Conservation (phyloP, 2,888 invertebrate genomes). For the Drosophila neonasuta region DNA sequence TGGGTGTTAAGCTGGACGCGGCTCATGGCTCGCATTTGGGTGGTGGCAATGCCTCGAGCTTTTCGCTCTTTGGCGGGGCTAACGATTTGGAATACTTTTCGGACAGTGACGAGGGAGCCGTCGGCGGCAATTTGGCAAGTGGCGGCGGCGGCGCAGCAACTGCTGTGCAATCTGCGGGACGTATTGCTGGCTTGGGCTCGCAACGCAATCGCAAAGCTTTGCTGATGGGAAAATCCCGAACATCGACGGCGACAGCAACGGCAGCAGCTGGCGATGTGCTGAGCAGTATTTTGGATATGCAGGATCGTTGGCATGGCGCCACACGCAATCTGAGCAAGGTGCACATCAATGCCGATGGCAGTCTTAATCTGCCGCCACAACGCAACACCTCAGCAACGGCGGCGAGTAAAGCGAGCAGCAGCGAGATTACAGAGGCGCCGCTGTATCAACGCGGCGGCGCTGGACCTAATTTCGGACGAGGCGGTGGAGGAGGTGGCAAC, state of each 20-base stretch:
- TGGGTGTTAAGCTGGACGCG: conserved; percentile 73
- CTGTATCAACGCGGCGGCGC: conserved; percentile 85
- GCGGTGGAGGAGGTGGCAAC: conserved; percentile 79
- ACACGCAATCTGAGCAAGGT: conserved; percentile 84
- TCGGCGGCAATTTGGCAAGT: conserved; percentile 3
- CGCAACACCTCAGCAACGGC: conserved; percentile 2
- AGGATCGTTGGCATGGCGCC: conserved; percentile 87
- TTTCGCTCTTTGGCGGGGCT: conserved; percentile 87
- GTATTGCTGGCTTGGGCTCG: conserved; percentile 72
- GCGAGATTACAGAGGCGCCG: conserved; percentile 83
- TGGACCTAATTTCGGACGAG: conserved; percentile 77
- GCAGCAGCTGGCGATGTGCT: conserved; percentile 84
- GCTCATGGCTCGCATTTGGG: conserved; percentile 54
- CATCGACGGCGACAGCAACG: conserved; percentile 12
- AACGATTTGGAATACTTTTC: conserved; percentile 88
- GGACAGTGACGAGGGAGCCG: conserved; percentile 83
- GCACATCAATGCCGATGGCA: conserved; percentile 84
- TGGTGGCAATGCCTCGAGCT: conserved; percentile 78
- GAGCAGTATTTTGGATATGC: conserved; percentile 87
- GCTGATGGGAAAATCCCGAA: conserved; percentile 66
- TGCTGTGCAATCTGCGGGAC: conserved; percentile 80
- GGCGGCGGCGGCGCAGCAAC: conserved; percentile 79
- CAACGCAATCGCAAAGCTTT: conserved; percentile 75
- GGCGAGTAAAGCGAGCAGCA: conserved; percentile 20
- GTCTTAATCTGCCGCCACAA: conserved; percentile 83